Percentiles rank a stretch among this genome's conserved stretches.
phyloP scores from a whole-genome alignment of 2,113 vertebrate genomes.

The Rynchops niger region DNA sequence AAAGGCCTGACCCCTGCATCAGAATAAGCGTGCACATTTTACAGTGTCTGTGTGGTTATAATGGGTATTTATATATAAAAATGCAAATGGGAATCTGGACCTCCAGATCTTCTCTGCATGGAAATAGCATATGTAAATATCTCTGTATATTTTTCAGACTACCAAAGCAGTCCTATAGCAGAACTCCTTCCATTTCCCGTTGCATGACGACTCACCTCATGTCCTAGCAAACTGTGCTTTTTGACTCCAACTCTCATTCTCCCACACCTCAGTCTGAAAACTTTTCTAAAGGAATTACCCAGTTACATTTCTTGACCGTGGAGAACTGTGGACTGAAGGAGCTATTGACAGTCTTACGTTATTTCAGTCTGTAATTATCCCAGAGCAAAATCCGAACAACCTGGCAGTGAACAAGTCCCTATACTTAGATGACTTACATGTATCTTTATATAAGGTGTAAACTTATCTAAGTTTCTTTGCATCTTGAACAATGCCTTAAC shows the following conservation, averaged over 20 bases:
- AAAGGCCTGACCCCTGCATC: not conserved
- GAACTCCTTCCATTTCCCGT: not conserved
- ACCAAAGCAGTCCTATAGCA: not conserved
- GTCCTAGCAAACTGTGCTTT: not conserved
- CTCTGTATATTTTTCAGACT: not conserved
- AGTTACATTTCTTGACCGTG: not conserved
- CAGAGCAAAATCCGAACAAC: not conserved
- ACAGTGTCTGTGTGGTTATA: not conserved
- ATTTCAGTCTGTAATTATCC: not conserved
- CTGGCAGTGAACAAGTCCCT: not conserved
- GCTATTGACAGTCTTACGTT: not conserved
- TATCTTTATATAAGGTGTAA: not conserved
- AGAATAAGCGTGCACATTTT: not conserved
- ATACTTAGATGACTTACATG: not conserved
- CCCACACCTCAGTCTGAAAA: not conserved
- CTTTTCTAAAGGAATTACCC: not conserved
- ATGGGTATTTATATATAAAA: not conserved
- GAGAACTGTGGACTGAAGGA: not conserved
- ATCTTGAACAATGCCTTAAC: not conserved
- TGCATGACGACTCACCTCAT: not conserved
- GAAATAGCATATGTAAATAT: not conserved
- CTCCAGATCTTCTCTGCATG: not conserved
- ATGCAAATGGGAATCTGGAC: not conserved
- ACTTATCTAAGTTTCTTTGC: not conserved
- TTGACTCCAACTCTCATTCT: not conserved